These are phyloP conservation scores for Muscicapa striata DNA, from an alignment of 2,797 vertebrate species.

Conservation along the genomic window DNA sequence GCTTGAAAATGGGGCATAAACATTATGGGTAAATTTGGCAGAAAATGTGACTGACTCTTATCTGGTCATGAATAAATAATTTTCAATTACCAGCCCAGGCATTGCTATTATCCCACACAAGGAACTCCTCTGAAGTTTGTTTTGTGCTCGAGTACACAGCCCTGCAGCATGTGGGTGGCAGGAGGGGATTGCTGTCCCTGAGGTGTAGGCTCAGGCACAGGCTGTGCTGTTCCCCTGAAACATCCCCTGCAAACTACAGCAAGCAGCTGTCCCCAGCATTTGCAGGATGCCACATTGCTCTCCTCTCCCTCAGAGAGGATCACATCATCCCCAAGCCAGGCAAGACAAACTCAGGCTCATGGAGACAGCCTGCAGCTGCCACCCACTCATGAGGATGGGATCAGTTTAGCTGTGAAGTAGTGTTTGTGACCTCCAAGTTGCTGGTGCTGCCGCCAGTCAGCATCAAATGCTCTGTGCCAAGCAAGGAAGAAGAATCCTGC, in stretches of 20 bases:
- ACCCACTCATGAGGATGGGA: background rate
- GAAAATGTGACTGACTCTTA: constrained; percentile 77
- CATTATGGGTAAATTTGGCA: constrained; percentile 81
- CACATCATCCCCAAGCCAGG: background rate
- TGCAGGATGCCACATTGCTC: background rate
- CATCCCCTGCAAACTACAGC: background rate
- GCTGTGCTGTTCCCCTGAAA: background rate
- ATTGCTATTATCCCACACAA: constrained; percentile 43
- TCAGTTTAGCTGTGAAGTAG: background rate
- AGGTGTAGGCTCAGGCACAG: background rate
- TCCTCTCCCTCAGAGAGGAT: background rate
- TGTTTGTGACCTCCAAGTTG: background rate
- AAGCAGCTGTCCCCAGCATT: background rate
- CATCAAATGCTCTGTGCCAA: background rate
- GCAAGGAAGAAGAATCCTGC: background rate
- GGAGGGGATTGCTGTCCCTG: background rate
- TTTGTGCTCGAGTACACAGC: background rate
- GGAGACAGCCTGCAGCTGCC: background rate
- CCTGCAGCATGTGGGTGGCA: background rate
- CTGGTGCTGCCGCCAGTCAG: background rate
- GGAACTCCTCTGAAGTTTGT: constrained; percentile 67
- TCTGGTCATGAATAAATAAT: constrained; percentile 81
- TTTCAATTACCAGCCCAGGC: constrained; percentile 74
- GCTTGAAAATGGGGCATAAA: constrained; percentile 81
- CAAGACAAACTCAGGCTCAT: background rate